A percentile compares a stretch with the other conserved stretches of the same genome.
Evolutionary conservation across 2,113 vertebrate species (phyloP).

Genomic region (Numenius arquata): DNA sequence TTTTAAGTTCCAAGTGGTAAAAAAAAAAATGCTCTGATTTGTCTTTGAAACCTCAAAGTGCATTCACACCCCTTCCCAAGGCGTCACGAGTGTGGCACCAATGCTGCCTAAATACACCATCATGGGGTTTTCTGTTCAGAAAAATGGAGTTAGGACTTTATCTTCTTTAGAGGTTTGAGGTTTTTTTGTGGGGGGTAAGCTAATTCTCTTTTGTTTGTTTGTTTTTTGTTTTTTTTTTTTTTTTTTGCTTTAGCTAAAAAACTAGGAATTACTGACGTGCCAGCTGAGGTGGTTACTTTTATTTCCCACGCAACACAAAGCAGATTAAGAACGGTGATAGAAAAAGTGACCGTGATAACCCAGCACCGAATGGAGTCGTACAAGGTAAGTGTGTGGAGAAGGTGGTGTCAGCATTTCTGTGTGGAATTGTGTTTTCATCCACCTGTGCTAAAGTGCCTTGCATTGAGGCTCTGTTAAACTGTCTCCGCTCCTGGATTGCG

Average conservation of each 20-base stretch:
- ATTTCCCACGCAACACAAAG: constrained; percentile 85
- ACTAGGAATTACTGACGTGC: constrained; percentile 84
- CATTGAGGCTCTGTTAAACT: background rate
- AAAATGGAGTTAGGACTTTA: background rate
- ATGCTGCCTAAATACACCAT: background rate
- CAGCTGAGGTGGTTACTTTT: constrained; percentile 84
- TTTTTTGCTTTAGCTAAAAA: constrained; percentile 76
- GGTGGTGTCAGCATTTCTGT: background rate
- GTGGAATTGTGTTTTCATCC: background rate
- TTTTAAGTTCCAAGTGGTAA: background rate
- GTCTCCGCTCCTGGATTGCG: background rate
- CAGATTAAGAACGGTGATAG: constrained; percentile 81
- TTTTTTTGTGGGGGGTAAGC: background rate
- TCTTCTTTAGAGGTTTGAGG: background rate
- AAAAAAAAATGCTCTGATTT: background rate
- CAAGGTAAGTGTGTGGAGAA: constrained; percentile 71
- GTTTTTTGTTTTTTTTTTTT: background rate
- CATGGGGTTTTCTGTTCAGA: background rate
- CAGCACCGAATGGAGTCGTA: constrained; percentile 84
- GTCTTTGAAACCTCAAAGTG: background rate
- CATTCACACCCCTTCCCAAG: background rate
- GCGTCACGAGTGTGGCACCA: background rate
- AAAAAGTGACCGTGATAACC: constrained; percentile 84
- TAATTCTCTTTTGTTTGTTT: constrained; percentile 29
- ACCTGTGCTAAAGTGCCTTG: background rate